Evolutionary conservation across 2,888 invertebrate genomes (phyloP).

Genomic region (Pteria penguin): DNA sequence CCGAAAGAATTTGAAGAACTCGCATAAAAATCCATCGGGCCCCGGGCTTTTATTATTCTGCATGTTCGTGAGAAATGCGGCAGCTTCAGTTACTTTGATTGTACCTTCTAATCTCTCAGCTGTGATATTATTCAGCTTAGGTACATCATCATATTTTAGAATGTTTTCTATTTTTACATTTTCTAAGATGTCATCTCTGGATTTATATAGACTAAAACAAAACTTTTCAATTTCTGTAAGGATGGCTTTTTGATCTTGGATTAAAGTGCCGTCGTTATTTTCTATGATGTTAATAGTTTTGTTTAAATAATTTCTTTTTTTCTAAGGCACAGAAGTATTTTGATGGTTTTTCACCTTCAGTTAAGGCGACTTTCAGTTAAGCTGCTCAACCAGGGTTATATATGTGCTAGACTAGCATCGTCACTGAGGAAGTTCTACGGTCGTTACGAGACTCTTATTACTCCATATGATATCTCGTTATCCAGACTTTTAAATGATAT

Average conservation of each 20-base stretch:
- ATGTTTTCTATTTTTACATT: conserved; percentile 3
- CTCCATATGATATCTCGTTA: too few relatives aligned
- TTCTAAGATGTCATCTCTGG: not conserved
- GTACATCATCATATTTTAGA: not conserved
- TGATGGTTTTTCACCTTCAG: conserved; percentile 28
- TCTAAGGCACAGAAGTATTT: conserved; percentile 27
- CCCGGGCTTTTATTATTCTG: conserved; percentile 15
- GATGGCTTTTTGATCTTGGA: not conserved
- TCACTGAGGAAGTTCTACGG: too few relatives aligned
- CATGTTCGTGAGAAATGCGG: conserved; percentile 2
- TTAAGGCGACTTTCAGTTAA: too few relatives aligned
- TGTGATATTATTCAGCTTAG: not conserved
- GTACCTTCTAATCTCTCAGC: too few relatives aligned
- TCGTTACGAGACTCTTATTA: too few relatives aligned
- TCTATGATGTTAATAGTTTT: conserved; percentile 22
- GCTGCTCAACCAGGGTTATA: too few relatives aligned
- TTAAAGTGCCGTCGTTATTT: not conserved
- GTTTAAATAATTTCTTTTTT: conserved; percentile 22
- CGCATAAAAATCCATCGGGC: not conserved
- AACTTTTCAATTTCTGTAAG: not conserved
- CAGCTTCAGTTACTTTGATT: too few relatives aligned
- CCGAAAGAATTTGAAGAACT: conserved; percentile 23
- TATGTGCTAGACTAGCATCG: too few relatives aligned
- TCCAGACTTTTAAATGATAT: too few relatives aligned
- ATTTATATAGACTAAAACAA: not conserved